Percentiles rank a stretch among this genome's conserved stretches.
These are phyloP conservation scores for Sesamia nonagrioides DNA, from an alignment of 1,140 invertebrate genomes.

Conservation along the genomic window DNA sequence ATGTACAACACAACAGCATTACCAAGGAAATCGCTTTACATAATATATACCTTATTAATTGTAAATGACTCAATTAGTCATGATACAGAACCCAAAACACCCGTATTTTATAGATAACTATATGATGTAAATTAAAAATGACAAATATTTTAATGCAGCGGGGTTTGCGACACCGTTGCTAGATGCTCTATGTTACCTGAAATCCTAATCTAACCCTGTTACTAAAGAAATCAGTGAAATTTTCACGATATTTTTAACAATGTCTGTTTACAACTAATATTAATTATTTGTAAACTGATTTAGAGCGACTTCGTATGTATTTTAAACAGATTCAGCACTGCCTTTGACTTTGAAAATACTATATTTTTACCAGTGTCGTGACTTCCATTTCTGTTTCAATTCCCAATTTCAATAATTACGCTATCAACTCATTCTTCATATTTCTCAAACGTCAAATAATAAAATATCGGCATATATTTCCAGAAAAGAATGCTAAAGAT, in stretches of 20 bases:
- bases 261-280: no score
- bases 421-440: no score
- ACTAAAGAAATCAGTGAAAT: no score
- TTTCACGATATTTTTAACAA: no score
- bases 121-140: slow-evolving; percentile 71
- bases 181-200: background rate
- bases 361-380: no score
- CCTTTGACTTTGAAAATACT: no score
- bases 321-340: no score
- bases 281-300: no score
- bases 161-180: slow-evolving; percentile 63
- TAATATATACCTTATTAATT: slow-evolving; percentile 68
- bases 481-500: slow-evolving; percentile 12
- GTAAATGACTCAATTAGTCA: slow-evolving; percentile 70
- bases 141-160: slow-evolving; percentile 68
- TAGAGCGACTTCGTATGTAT: no score
- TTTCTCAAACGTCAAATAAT: background rate
- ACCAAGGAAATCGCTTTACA: slow-evolving; percentile 85
- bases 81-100: slow-evolving; percentile 69
- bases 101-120: slow-evolving; percentile 69
- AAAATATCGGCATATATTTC: background rate
- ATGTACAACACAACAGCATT: slow-evolving; percentile 65
- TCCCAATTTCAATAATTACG: no score
- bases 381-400: background rate
- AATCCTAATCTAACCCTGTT: background rate